phyloP scores from a whole-genome alignment of 1,140 invertebrate genomes.

The Homalodisca vitripennis region DNA sequence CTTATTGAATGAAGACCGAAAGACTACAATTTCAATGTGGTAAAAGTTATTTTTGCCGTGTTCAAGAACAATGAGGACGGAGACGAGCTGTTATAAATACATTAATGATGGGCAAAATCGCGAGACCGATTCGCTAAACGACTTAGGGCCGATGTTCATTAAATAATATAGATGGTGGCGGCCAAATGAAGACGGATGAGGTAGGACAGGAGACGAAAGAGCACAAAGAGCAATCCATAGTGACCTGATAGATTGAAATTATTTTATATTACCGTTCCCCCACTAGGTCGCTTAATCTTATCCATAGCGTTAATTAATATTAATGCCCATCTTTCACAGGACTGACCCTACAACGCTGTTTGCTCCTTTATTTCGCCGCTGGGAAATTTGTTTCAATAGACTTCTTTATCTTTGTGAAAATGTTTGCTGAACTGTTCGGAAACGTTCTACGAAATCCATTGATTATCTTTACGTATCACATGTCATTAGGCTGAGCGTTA shows the following conservation, averaged over 20 bases:
- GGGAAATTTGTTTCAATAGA: constrained; percentile 10
- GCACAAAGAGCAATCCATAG: constrained; percentile 18
- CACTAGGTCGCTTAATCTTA: constrained; percentile 22
- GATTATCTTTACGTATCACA: too few species aligned
- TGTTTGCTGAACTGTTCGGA: background rate
- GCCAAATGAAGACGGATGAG: constrained; percentile 24
- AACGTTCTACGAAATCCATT: too few species aligned
- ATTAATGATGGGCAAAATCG: constrained; percentile 10
- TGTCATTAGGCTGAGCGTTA: too few species aligned
- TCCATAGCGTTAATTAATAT: constrained; percentile 24
- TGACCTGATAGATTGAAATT: constrained; percentile 25
- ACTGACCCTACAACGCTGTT: background rate
- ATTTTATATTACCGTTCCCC: constrained; percentile 24
- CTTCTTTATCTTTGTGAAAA: background rate
- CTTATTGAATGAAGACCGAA: too few species aligned
- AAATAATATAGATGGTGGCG: constrained; percentile 26
- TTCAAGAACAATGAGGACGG: too few species aligned
- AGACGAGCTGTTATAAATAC: too few species aligned
- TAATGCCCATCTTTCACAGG: constrained; percentile 15
- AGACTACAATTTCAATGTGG: too few species aligned
- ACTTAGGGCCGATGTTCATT: constrained; percentile 22
- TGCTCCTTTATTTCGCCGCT: constrained; percentile 9
- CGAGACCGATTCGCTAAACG: constrained; percentile 15
- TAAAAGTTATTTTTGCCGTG: too few species aligned
- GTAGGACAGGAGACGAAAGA: background rate